Evolutionary conservation across 2,113 vertebrate genomes (phyloP), one percentile per base, ranked within the genome.

Genomic region (Bombycilla garrulus): DNA sequence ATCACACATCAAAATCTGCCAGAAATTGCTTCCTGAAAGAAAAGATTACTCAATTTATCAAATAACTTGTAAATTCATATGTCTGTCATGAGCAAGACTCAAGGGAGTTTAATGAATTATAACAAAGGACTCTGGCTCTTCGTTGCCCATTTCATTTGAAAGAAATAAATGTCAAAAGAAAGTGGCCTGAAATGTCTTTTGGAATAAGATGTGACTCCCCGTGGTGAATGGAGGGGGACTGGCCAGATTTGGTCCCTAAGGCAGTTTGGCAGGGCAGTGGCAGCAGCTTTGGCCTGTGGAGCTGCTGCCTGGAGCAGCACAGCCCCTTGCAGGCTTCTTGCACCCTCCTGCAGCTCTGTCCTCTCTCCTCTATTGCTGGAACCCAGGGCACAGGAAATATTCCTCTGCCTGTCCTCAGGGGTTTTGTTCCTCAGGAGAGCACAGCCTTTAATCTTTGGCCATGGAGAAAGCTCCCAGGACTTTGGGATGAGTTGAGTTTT

Each of bases 11-110:
- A 88, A 74, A 38, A 74, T 57, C 56, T 62, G 47, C 77, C 78
- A 94, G 58, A 74, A 93, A 91, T 31, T 10, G 38, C 81, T 70
- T 73, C 60, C 78, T 84, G 50, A 80, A 94, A 77, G 67, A 51
- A 64, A 71, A 89, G 64, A 77, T 72, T 36, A 61, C 56, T 84
- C 38, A 40, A 4, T 84, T 89, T 81, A 81, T 64, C 47, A 81
- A 87, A 54, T 66, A 70, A 73, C 29, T 44, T 51, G 28, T 61
- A 90, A 78, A 93, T 89, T 81, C 60, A 7, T 64, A 42, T 9
- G 15, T 57, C 50, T 77, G 64, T 45, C 66, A 38, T 14, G 21
- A 56, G 51, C 54, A 84, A 73, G 78, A 50, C 65, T 73, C 42
- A 25, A 62, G 42, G 45, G 64, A 84, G 7, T 57, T 50, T 50